These are phyloP conservation scores for Erynnis tages DNA, from an alignment of 2,888 invertebrate species.

Conservation along the genomic window DNA sequence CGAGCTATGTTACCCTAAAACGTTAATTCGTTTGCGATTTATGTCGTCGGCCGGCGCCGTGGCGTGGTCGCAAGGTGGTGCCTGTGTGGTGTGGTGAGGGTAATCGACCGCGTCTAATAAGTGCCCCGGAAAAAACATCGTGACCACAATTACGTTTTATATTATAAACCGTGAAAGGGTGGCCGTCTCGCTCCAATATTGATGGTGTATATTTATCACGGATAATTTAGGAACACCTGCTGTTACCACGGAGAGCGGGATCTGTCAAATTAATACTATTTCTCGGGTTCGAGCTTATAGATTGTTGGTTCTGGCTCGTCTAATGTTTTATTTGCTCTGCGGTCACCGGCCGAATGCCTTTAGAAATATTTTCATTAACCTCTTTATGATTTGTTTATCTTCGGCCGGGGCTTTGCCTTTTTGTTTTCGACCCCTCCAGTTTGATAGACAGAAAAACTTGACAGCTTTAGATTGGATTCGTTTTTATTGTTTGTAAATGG, in stretches of 20 bases:
- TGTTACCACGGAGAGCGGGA: conserved; percentile 61
- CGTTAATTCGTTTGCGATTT: conserved; percentile 9
- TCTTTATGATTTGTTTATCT: conserved; percentile 28
- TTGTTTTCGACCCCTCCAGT: conserved; percentile 12
- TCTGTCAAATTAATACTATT: conserved; percentile 67
- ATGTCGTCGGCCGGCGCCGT: conserved; percentile 1
- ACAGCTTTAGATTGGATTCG: not conserved
- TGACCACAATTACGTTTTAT: conserved; percentile 61
- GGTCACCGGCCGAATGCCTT: conserved; percentile 34
- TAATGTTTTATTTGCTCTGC: conserved; percentile 50
- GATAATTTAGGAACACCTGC: conserved; percentile 75
- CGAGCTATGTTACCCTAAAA: conserved; percentile 8
- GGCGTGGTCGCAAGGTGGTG: not conserved
- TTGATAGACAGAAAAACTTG: conserved; percentile 13
- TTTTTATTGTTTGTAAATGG: not conserved
- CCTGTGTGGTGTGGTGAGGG: not conserved
- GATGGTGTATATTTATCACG: conserved; percentile 75
- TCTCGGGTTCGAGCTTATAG: conserved; percentile 39
- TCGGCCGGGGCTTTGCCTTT: conserved; percentile 11
- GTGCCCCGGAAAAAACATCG: conserved; percentile 38
- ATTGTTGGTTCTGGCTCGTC: conserved; percentile 44
- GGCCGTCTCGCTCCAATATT: conserved; percentile 54
- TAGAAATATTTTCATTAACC: conserved; percentile 34
- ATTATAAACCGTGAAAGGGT: conserved; percentile 57
- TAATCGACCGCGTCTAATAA: conserved; percentile 40